Evolutionary conservation across 2,113 vertebrate genomes (phyloP), one percentile per base, ranked within the genome.

Genomic region (Oceanodroma tethys): DNA sequence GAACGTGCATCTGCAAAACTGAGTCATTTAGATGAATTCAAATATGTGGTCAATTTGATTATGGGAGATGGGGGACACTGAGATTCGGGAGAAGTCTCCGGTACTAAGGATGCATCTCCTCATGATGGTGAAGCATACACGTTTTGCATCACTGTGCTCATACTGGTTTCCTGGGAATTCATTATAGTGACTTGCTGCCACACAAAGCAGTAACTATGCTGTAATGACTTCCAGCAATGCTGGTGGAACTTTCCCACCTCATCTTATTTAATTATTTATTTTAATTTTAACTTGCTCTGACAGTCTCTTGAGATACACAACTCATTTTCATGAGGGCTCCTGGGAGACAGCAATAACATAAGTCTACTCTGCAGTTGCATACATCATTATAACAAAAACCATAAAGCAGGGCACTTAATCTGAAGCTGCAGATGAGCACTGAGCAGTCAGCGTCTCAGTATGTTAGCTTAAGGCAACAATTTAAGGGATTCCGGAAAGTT

Each of bases 181-280:
- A 90, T 94, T 93, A 71, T 3, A 71, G 42, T 83, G n/a, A 34
- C 76, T 63, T 88, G 52, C 63, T 88, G 72, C 59, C 23, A 58
- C 25, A 14, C 70, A 65, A 80, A 90, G n/a, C 72, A 43, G 86
- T 62, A 95, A 82, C 34, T 81, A 56, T 74, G 30, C 29, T 48
- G 32, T 63, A 96, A 93, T 90, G 50, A 92, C 80, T 95, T 94
- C 68, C 74, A 87, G 75, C 40, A 94, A 43, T 76, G 63, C 40
- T 86, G 32, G 47, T 78, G 21, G 27, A 96, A 93, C 59, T 92
- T 88, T 62, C n/a, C 48, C 71, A 81, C 71, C 29, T 94, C 79
- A 45, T 70, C 40, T 59, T 67, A 79, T 95, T 95, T 88, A 91
- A 96, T 96, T 94, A 93, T 98, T 98, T 97, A 94, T 95, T 96